These are phyloP conservation scores for Oostethus manadensis DNA, from an alignment of 2,113 vertebrate genomes.

Conservation along the genomic window DNA sequence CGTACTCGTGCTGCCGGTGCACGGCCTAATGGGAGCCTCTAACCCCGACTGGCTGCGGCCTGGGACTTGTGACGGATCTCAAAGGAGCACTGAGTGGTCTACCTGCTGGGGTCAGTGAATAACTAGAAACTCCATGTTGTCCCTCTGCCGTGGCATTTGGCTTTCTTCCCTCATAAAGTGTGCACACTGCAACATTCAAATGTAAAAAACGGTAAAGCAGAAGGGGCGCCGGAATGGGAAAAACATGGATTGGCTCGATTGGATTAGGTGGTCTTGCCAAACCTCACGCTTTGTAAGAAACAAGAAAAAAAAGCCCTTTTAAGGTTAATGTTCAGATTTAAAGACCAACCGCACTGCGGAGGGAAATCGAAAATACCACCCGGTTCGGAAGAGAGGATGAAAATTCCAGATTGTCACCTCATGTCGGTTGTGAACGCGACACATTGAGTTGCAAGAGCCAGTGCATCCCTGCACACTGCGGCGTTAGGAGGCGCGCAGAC, in stretches of 20 bases:
- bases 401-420: constrained; percentile 62
- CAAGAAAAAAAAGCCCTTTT: constrained; percentile 58
- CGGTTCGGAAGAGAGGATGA: constrained; percentile 45
- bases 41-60: constrained; percentile 41
- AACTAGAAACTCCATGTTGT: constrained; percentile 35
- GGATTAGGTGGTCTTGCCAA: constrained; percentile 63
- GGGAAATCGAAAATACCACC: constrained; percentile 56
- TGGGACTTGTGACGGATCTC: constrained; percentile 45
- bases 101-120: constrained; percentile 41
- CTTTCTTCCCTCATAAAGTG: constrained; percentile 52
- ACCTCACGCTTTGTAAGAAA: constrained; percentile 71
- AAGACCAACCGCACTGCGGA: constrained; percentile 62
- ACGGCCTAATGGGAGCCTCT: constrained; percentile 57
- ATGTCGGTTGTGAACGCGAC: constrained; percentile 27
- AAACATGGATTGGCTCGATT: constrained; percentile 69
- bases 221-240: constrained; percentile 61
- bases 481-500: constrained; percentile 56
- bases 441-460: constrained; percentile 21
- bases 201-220: constrained; percentile 61
- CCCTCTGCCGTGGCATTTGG: constrained; percentile 35
- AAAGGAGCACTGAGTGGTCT: constrained; percentile 56
- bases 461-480: constrained; percentile 34
- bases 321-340: constrained; percentile 61
- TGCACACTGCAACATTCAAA: constrained; percentile 67
- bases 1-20: constrained; percentile 19